A percentile compares a stretch with the other conserved stretches of the same genome.
Evolutionary conservation across 2,888 invertebrate species (phyloP).

Genomic region (Chloroclystis v-ata): DNA sequence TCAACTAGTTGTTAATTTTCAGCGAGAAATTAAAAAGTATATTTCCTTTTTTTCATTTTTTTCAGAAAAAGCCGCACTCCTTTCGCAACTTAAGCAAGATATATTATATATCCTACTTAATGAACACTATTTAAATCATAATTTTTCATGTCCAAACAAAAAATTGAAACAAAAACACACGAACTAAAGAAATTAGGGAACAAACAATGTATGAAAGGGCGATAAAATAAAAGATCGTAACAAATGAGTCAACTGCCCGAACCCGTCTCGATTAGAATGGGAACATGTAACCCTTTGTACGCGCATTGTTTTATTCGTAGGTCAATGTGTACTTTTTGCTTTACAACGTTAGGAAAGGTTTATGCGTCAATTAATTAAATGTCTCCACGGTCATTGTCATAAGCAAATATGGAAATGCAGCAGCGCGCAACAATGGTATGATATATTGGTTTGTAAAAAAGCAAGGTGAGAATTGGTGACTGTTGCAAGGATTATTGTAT

Average conservation of each 20-base stretch:
- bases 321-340: conserved; percentile 71
- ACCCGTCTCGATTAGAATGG: conserved; percentile 64
- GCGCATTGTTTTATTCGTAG: conserved; percentile 69
- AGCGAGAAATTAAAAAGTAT: too few species aligned
- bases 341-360: conserved; percentile 63
- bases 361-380: conserved; percentile 78
- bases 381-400: conserved; percentile 74
- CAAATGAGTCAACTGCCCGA: conserved; percentile 68
- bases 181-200: conserved; percentile 33
- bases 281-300: conserved; percentile 71
- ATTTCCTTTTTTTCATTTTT: too few species aligned
- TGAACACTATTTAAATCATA: not conserved
- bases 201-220: conserved; percentile 46
- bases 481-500: conserved; percentile 33
- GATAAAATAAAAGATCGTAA: conserved; percentile 60
- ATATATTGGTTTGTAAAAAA: conserved; percentile 66
- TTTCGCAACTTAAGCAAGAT: not conserved
- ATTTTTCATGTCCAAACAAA: conserved; percentile 7
- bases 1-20: too few species aligned
- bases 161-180: conserved; percentile 25
- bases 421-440: conserved; percentile 64
- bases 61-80: too few species aligned
- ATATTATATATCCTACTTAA: too few species aligned
- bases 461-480: conserved; percentile 65
- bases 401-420: conserved; percentile 73